Conservation (phyloP, 2,888 invertebrate genomes). For the Linnaemya tessellans region DNA sequence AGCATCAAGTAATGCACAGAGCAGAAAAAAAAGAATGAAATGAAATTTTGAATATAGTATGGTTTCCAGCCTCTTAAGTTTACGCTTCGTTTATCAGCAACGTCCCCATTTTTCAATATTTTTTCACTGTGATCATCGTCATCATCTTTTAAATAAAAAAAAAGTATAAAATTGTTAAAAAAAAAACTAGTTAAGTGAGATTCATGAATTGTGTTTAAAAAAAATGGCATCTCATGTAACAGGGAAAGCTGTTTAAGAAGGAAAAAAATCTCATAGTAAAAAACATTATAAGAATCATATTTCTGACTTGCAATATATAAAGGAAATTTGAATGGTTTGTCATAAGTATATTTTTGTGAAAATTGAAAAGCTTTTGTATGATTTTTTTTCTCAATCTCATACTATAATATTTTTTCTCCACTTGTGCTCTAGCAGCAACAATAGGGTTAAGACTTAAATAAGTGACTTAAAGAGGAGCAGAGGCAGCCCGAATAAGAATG, state of each 20-base stretch:
- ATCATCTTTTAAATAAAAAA: slow-evolving; percentile 40
- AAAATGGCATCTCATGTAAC: slow-evolving; percentile 69
- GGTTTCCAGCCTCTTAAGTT: slow-evolving; percentile 71
- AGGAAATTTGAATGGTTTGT: slow-evolving; percentile 74
- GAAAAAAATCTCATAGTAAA: slow-evolving; percentile 13
- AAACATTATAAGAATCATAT: slow-evolving; percentile 66
- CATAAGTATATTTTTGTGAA: slow-evolving; percentile 68
- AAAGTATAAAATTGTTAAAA: slow-evolving; percentile 7
- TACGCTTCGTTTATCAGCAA: slow-evolving; percentile 71
- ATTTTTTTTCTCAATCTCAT: background rate
- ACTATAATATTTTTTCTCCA: background rate
- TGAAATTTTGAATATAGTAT: slow-evolving; percentile 62
- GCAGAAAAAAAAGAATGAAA: slow-evolving; percentile 33
- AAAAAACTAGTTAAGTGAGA: slow-evolving; percentile 67
- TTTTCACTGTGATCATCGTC: slow-evolving; percentile 52
- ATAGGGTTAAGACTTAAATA: slow-evolving; percentile 61
- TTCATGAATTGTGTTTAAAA: slow-evolving; percentile 71
- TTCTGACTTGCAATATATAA: slow-evolving; percentile 50
- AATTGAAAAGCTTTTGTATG: slow-evolving; percentile 69
- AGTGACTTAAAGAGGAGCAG: background rate
- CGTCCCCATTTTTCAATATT: slow-evolving; percentile 59
- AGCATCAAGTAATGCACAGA: slow-evolving; percentile 5
- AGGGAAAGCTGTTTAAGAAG: slow-evolving; percentile 51
- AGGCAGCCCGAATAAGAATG: background rate
- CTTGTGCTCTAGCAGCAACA: slow-evolving; percentile 17